A percentile compares a stretch with the other conserved stretches of the same genome.
phyloP scores from a whole-genome alignment of 2,888 invertebrate species.

The Cephus rjabovi region DNA sequence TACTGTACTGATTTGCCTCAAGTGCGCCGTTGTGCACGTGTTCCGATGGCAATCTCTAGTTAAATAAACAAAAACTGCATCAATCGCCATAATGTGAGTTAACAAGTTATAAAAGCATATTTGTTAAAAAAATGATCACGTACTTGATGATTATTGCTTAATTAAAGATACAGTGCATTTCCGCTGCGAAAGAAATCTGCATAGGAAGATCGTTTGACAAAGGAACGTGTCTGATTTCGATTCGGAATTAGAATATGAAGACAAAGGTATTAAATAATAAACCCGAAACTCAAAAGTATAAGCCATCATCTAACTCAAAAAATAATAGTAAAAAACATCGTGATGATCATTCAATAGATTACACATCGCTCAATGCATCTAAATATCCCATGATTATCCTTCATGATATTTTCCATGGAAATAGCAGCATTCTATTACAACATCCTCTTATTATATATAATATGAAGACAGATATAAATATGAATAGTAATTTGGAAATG shows the following conservation, averaged over 20 bases:
- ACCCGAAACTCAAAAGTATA: not conserved
- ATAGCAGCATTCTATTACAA: not conserved
- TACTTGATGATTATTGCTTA: not conserved
- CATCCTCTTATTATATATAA: not conserved
- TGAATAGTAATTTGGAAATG: not conserved
- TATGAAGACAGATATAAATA: not conserved
- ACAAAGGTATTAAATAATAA: not conserved
- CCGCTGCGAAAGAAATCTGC: not conserved
- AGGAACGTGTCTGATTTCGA: not conserved
- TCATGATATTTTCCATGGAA: not conserved
- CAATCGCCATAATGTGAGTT: not conserved
- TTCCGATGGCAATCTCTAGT: not conserved
- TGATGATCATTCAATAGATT: not conserved
- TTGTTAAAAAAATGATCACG: not conserved
- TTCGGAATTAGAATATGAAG: not conserved
- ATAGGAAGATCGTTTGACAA: not conserved
- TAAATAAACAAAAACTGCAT: not conserved
- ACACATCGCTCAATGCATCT: not conserved
- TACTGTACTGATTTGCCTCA: not conserved
- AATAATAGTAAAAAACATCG: not conserved
- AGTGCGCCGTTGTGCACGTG: not conserved
- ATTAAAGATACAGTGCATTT: not conserved
- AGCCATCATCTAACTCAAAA: not conserved
- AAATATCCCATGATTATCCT: not conserved
- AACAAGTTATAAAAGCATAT: not conserved